Evolutionary conservation across 2,888 invertebrate genomes (phyloP), one percentile per base, ranked within the genome.

Genomic region (Athalia circularis): DNA sequence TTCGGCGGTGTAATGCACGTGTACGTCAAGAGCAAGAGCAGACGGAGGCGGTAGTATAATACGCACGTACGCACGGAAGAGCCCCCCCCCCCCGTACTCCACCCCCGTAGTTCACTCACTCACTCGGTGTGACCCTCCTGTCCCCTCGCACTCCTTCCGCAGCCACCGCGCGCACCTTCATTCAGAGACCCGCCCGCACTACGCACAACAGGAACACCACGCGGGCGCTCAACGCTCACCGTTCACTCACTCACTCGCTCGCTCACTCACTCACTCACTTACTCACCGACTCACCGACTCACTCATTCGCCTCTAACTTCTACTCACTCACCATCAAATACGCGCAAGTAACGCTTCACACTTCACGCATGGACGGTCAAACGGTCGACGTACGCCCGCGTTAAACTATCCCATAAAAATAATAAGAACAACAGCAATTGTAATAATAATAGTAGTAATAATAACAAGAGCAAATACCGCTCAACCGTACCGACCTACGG

Each of bases 111-210:
- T 11, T 29, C 29, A 29, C 29, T 29, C 29, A 29, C 29, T 29
- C 54, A n/a, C 11, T 52, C 52, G 52, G 52, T 54, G 6, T 54
- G 8, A 54, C 13, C 62, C 62, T 15, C 15, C 62, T 13, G 62
- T 62, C 13, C 29, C 57, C 72, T 29, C 72, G 52, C 57, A 45
- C 52, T 72, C 72, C 72, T 72, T 72, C 72, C 72, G 72, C 59
- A 72, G 59, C 72, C 72, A 47, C 72, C 72, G 57, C 72, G 72
- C 72, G 72, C 72, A 72, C 72, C 72, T 72, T 72, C 72, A 72
- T 72, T 72, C 72, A 72, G 72, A 47, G 57, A 72, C 72, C 72
- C 72, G 72, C 72, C 59, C 72, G 72, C 72, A 72, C 72, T 72
- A 72, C 72, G 72, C 72, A 72, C 72, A 59, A 72, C 72, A 72